Conservation (phyloP, 2,113 vertebrate genomes). For the Pterophyllum scalare region DNA sequence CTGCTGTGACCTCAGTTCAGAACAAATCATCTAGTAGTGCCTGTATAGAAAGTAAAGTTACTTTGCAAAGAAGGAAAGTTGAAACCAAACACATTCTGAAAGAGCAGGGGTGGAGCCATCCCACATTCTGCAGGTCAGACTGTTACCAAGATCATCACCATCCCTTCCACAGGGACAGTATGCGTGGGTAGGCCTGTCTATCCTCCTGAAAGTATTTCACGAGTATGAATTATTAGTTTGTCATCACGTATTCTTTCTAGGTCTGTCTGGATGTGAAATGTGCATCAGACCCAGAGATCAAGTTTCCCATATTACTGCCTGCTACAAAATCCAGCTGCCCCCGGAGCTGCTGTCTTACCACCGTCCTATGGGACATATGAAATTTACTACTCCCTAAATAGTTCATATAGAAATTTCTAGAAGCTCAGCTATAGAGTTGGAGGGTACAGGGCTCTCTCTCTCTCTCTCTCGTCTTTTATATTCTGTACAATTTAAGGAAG, state of each 20-base stretch:
- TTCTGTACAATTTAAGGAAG: not conserved
- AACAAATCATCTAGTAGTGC: slow-evolving; percentile 72
- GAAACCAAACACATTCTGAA: slow-evolving; percentile 61
- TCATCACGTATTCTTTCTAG: slow-evolving; percentile 18
- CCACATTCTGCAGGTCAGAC: slow-evolving; percentile 40
- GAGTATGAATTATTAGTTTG: not conserved
- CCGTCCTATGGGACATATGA: slow-evolving; percentile 14
- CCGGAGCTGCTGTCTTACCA: not conserved
- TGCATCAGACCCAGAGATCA: slow-evolving; percentile 52
- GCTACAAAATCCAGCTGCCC: slow-evolving; percentile 3
- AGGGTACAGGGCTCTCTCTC: not conserved
- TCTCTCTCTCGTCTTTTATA: slow-evolving; percentile 4
- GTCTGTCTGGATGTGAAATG: slow-evolving; percentile 69
- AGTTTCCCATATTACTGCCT: no score
- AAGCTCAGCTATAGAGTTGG: not conserved
- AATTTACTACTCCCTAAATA: slow-evolving; percentile 11
- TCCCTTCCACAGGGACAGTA: slow-evolving; percentile 34
- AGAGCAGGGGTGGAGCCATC: slow-evolving; percentile 58
- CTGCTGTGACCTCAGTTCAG: slow-evolving; percentile 53
- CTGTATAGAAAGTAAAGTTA: slow-evolving; percentile 67
- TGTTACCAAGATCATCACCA: slow-evolving; percentile 58
- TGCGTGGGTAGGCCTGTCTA: slow-evolving; percentile 44
- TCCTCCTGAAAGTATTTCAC: not conserved
- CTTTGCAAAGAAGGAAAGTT: slow-evolving; percentile 51
- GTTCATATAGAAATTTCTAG: not conserved